Conservation (phyloP, 2,113 vertebrate genomes). For the Macquaria australasica region DNA sequence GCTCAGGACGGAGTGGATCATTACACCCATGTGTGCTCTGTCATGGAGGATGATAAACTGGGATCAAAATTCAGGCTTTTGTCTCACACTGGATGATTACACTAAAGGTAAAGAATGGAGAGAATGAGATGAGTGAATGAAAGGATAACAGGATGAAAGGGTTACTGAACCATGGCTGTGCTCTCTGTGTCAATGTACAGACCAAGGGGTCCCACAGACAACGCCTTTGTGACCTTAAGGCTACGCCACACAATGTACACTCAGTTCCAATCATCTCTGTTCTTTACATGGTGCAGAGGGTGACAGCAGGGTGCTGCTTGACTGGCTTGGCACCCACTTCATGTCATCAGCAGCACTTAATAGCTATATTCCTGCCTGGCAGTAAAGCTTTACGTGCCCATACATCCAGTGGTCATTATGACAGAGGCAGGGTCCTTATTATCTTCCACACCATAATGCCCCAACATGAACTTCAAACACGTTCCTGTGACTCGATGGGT, state of each 20-base stretch:
- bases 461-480: slow-evolving; percentile 72
- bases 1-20: background rate
- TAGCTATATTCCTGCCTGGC: slow-evolving; percentile 50
- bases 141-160: slow-evolving; percentile 37
- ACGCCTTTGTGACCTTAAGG: slow-evolving; percentile 62
- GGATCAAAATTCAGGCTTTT: slow-evolving; percentile 40
- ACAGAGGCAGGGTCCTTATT: slow-evolving; percentile 52
- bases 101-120: slow-evolving; percentile 18
- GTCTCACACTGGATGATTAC: slow-evolving; percentile 29
- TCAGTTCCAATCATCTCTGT: slow-evolving; percentile 24
- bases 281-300: slow-evolving; percentile 26
- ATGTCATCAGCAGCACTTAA: slow-evolving; percentile 39
- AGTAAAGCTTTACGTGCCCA: slow-evolving; percentile 48
- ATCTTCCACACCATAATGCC: slow-evolving; percentile 47
- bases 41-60: slow-evolving; percentile 6
- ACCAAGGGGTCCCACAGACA: slow-evolving; percentile 5
- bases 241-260: slow-evolving; percentile 25
- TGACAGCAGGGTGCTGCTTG: slow-evolving; percentile 21
- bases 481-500: slow-evolving; percentile 67
- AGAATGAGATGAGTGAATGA: slow-evolving; percentile 32
- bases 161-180: slow-evolving; percentile 36
- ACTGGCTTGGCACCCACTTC: slow-evolving; percentile 40
- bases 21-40: background rate
- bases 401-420: slow-evolving; percentile 47
- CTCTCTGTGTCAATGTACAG: slow-evolving; percentile 34